These are phyloP conservation scores for Triplophysa yarkandensis DNA, from an alignment of 2,797 vertebrate genomes.

Conservation along the genomic window DNA sequence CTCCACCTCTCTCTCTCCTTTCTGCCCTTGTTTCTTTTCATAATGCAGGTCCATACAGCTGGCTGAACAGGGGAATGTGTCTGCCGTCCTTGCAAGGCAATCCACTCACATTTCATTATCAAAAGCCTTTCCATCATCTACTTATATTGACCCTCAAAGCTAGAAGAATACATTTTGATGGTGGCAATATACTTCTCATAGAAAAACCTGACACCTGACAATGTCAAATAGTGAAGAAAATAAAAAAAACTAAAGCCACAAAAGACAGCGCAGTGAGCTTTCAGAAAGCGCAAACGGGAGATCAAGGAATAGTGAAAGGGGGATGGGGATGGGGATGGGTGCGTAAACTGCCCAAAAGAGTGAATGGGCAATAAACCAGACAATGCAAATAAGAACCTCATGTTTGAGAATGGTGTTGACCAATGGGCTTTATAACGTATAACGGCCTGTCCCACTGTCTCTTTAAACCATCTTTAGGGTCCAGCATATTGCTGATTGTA, in stretches of 20 bases:
- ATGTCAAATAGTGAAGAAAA: constrained; percentile 18
- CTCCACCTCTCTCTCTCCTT: background rate
- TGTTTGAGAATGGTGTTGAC: constrained; percentile 21
- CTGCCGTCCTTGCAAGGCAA: constrained; percentile 35
- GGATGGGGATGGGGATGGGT: background rate
- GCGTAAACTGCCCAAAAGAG: background rate
- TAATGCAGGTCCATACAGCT: constrained; percentile 21
- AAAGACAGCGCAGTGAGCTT: background rate
- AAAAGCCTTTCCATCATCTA: constrained; percentile 43
- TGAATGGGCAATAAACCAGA: constrained; percentile 22
- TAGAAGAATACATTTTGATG: constrained; percentile 22
- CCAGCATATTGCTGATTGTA: constrained; percentile 63
- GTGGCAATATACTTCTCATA: constrained; percentile 29
- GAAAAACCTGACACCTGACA: constrained; percentile 27
- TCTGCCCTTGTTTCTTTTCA: constrained; percentile 7
- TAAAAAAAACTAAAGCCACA: constrained; percentile 14
- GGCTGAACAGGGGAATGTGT: constrained; percentile 34
- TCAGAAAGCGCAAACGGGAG: constrained; percentile 16
- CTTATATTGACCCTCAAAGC: constrained; percentile 19
- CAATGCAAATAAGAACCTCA: constrained; percentile 33
- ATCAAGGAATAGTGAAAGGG: constrained; percentile 20
- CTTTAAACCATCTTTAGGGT: constrained; percentile 60
- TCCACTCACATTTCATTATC: constrained; percentile 48
- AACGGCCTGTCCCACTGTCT: constrained; percentile 60
- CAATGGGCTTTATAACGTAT: constrained; percentile 36